These are phyloP conservation scores for Scelioninae gen. 2 DNA, from an alignment of 2,888 invertebrate genomes.

Conservation along the genomic window DNA sequence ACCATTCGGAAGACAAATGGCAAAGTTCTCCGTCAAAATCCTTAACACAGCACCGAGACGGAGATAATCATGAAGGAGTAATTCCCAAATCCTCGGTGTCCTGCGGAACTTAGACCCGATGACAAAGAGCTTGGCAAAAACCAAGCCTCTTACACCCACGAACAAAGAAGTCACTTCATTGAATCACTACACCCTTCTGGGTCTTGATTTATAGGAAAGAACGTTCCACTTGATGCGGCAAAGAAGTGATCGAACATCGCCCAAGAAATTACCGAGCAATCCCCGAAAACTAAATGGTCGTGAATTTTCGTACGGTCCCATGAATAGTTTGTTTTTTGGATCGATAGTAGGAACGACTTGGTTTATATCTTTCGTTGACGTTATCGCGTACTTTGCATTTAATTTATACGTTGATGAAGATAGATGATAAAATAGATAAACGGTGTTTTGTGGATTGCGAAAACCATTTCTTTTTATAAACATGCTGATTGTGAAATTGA, in stretches of 20 bases:
- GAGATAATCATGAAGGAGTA: conserved; percentile 38
- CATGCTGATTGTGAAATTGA: too few relatives aligned
- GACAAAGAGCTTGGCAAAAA: conserved; percentile 60
- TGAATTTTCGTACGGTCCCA: conserved; percentile 24
- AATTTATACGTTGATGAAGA: too few relatives aligned
- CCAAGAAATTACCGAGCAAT: conserved; percentile 66
- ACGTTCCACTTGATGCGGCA: conserved; percentile 59
- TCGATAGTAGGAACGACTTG: not conserved
- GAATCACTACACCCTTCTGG: conserved; percentile 66
- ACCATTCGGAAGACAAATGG: not conserved
- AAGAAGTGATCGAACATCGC: conserved; percentile 61
- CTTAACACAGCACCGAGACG: conserved; percentile 12
- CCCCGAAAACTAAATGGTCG: conserved; percentile 46
- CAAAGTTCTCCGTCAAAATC: conserved; percentile 2
- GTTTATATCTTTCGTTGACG: too few relatives aligned
- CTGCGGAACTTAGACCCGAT: conserved; percentile 42
- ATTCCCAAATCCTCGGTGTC: conserved; percentile 41
- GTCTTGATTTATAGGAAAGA: conserved; percentile 68
- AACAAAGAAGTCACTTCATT: conserved; percentile 65
- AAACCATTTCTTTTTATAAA: too few relatives aligned
- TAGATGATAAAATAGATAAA: too few relatives aligned
- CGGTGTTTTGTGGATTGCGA: too few relatives aligned
- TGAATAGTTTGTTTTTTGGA: conserved; percentile 32
- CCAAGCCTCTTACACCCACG: conserved; percentile 55
- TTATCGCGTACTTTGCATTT: too few relatives aligned